These are phyloP conservation scores for Illadopsis cleaveri DNA, from an alignment of 2,113 vertebrate species.

Conservation along the genomic window DNA sequence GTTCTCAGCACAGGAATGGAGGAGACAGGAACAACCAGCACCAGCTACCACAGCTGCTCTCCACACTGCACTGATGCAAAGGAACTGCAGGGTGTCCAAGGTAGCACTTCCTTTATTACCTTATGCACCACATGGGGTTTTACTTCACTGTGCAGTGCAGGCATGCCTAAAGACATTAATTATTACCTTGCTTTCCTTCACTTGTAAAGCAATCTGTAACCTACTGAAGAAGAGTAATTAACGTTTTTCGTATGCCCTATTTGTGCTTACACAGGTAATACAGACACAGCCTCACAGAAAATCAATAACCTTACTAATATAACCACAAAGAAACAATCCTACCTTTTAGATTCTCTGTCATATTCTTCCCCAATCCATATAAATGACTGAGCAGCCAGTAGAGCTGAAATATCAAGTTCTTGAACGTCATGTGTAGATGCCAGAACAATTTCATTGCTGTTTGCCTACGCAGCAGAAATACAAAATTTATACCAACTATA, in stretches of 20 bases:
- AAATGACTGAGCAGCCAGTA: slow-evolving; percentile 90
- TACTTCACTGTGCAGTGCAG: background rate
- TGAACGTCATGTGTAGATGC: slow-evolving; percentile 98
- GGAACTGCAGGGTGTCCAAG: background rate
- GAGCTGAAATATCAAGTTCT: slow-evolving; percentile 92
- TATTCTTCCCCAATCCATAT: slow-evolving; percentile 98
- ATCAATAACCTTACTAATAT: background rate
- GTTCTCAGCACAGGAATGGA: background rate
- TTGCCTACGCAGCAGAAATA: slow-evolving; percentile 78
- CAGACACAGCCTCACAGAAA: background rate
- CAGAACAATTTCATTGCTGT: slow-evolving; percentile 92
- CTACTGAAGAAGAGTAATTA: background rate
- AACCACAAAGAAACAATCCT: background rate
- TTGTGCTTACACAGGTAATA: background rate
- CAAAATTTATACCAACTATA: background rate
- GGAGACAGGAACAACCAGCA: background rate
- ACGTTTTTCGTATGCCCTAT: background rate
- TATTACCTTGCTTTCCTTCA: background rate
- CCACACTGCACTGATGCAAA: background rate
- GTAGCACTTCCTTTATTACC: background rate
- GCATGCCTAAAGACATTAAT: background rate
- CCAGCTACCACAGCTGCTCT: too few relatives aligned
- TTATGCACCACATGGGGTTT: background rate
- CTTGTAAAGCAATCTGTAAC: background rate
- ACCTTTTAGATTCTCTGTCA: slow-evolving; percentile 97